Percentiles rank a stretch among this genome's conserved stretches.
phyloP scores from a whole-genome alignment of 1,140 invertebrate genomes.

The Anastatus disparis region DNA sequence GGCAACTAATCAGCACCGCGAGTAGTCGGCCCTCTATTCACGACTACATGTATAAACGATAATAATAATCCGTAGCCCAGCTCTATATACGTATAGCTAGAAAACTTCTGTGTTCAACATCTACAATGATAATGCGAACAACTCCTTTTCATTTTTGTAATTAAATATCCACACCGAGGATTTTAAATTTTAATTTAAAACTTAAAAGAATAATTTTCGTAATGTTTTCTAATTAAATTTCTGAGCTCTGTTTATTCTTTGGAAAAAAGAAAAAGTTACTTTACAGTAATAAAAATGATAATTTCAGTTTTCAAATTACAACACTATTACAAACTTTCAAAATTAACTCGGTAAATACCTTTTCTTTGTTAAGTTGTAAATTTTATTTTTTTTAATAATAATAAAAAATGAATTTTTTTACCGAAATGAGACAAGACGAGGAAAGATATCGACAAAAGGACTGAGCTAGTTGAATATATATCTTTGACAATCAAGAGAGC shows the following conservation, averaged over 20 bases:
- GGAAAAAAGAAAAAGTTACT: too few relatives aligned
- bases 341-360: too few relatives aligned
- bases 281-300: neutral
- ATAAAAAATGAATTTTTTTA: too few relatives aligned
- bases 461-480: slow-evolving; percentile 3
- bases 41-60: neutral
- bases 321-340: too few relatives aligned
- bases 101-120: neutral
- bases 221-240: neutral
- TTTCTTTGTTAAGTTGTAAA: too few relatives aligned
- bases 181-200: slow-evolving; percentile 9
- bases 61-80: slow-evolving; percentile 24
- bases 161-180: neutral
- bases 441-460: neutral
- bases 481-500: neutral
- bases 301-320: too few relatives aligned
- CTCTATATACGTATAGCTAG: too few relatives aligned
- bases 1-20: slow-evolving; percentile 58
- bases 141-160: neutral
- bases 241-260: neutral
- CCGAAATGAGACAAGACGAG: too few relatives aligned
- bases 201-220: neutral
- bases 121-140: neutral
- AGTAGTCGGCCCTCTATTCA: neutral
- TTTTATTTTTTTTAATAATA: too few relatives aligned